Base-by-base conservation (phyloP, 2,888 invertebrate genomes). In the Muscina levida region DNA sequence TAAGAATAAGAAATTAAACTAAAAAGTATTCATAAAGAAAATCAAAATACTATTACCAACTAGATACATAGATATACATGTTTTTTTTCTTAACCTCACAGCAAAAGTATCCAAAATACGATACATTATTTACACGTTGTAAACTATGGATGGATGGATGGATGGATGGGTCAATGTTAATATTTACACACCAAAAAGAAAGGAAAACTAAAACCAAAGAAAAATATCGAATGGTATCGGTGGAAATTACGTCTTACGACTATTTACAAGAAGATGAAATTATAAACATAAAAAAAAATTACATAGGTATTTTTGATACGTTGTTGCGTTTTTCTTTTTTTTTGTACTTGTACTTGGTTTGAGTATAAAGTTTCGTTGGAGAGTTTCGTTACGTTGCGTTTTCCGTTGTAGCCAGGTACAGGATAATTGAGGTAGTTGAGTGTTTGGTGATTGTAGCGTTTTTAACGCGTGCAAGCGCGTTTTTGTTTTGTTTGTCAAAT, bases 391-490 rank as follows among this genome's bases (percentile, higher is more conserved):
- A 22, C 13, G 53, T 22, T 24, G 22, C 17, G 48, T 37, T 59
- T 39, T 59, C 39, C 0, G 39, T 57, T 65, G 75, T 56, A 37
- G 39, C 67, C 81, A 81, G 81, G 81, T 81, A 81, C 81, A 75
- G 67, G 57, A 71, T 77, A 72, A 72, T 44, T 77, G 80, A 80
- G 80, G 80, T 80, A 81, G 74, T 81, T 72, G 57, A 73, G 57
- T 70, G 71, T 67, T 66, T 15, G 39, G 67, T 24, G 24, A 44
- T 39, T 67, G 19, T 68, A 75, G 75, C 79, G 79, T 75, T 75
- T 79, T 79, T 79, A 75, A 46, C 62, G 79, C 79, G 75, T 44
- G 72, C 79, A 68, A 79, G 76, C 72, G 80, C 73, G 57, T 80
- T 31, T 66, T 53, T 48, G 24, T 53, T 68, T 3, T n/a, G n/a